Evolutionary conservation across 2,113 vertebrate genomes (phyloP).

Genomic region (Corythornis madagascariensis): DNA sequence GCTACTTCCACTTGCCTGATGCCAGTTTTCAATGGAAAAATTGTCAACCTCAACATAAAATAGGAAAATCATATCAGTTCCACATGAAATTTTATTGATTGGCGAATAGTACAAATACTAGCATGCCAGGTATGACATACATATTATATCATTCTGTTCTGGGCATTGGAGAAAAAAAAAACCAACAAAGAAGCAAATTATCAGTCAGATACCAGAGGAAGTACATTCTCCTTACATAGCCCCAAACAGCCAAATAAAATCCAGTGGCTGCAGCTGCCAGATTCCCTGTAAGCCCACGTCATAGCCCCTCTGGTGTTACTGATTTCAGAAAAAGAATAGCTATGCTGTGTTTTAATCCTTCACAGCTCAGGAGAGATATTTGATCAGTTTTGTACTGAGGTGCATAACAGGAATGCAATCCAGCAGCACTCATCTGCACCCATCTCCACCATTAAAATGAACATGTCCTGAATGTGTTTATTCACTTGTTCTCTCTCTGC

Average conservation of each 20-base stretch:
- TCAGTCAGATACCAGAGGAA: not conserved
- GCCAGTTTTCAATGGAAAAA: not conserved
- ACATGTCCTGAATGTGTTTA: accelerated
- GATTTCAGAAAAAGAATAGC: not conserved
- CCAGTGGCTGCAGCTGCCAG: not conserved
- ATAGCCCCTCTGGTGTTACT: not conserved
- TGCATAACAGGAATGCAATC: not conserved
- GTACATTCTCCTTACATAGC: not conserved
- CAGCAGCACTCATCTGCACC: not conserved
- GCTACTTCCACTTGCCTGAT: not conserved
- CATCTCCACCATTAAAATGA: not conserved
- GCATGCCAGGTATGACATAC: not conserved
- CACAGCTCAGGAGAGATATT: not conserved
- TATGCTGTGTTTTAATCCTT: not conserved
- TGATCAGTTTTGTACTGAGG: not conserved
- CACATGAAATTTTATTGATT: not conserved
- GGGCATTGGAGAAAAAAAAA: not conserved
- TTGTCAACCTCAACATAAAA: not conserved
- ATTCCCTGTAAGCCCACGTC: not conserved
- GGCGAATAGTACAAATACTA: not conserved
- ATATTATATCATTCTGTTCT: not conserved
- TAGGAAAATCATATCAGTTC: not conserved
- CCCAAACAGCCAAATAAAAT: not conserved
- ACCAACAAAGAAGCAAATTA: not conserved
- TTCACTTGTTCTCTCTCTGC: accelerated